phyloP scores from a whole-genome alignment of 2,797 vertebrate genomes.

The Todus mexicanus region DNA sequence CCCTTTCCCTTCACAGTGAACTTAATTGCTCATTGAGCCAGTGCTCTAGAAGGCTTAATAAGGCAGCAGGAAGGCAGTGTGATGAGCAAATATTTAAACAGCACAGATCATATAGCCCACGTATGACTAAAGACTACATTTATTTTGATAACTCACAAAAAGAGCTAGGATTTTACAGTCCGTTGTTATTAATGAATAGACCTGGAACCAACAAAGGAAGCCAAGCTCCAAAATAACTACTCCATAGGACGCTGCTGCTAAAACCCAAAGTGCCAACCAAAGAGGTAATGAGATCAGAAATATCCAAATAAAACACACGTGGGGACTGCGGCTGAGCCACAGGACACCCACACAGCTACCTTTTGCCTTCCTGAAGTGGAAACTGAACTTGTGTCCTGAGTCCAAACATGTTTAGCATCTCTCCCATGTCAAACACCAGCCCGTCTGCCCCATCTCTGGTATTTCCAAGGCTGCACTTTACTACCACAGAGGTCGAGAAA shows the following conservation, averaged over 20 bases:
- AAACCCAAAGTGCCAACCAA: neutral
- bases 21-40: neutral
- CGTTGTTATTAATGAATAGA: constrained; percentile 14
- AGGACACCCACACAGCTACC: neutral
- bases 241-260: neutral
- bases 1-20: neutral
- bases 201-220: neutral
- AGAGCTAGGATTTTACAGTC: neutral
- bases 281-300: constrained; percentile 2
- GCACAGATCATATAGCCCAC: neutral
- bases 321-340: neutral
- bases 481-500: neutral
- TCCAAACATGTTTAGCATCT: neutral
- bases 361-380: neutral
- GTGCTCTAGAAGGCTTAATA: neutral
- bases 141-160: neutral
- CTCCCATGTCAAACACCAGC: neutral
- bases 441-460: rapidly evolving
- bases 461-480: neutral
- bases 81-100: neutral
- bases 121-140: neutral
- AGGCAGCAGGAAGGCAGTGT: neutral
- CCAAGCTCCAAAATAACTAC: constrained; percentile 8
- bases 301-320: neutral
- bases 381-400: neutral